phyloP scores from a whole-genome alignment of 2,888 invertebrate species.

The Zygothrica quintamaculata region DNA sequence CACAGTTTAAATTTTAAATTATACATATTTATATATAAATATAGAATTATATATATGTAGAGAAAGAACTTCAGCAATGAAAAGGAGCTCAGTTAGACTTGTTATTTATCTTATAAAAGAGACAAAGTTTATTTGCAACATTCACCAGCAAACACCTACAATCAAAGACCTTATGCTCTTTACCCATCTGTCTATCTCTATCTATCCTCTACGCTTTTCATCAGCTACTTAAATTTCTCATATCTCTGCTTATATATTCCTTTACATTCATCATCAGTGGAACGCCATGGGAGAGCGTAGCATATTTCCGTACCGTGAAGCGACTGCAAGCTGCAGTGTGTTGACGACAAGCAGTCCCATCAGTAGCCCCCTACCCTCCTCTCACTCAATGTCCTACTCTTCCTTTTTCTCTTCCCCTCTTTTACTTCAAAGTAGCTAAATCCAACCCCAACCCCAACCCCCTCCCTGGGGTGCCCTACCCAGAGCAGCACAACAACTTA shows the following conservation, averaged over 20 bases:
- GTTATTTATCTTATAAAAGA: constrained; percentile 42
- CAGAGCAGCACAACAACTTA: constrained; percentile 60
- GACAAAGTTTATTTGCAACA: constrained; percentile 10
- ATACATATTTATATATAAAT: constrained; percentile 14
- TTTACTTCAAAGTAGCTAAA: too few relatives aligned
- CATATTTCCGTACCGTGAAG: constrained; percentile 44
- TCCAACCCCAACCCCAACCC: not conserved
- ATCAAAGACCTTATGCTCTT: constrained; percentile 25
- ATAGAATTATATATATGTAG: too few relatives aligned
- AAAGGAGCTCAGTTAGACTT: not conserved
- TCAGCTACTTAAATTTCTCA: constrained; percentile 25
- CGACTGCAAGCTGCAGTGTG: constrained; percentile 67
- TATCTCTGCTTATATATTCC: constrained; percentile 35
- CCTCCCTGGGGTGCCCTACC: constrained; percentile 5
- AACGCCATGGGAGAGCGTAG: constrained; percentile 47
- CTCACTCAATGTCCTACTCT: constrained; percentile 7
- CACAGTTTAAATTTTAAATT: too few relatives aligned
- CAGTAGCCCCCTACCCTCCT: constrained; percentile 26
- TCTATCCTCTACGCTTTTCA: constrained; percentile 18
- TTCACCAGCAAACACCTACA: constrained; percentile 13
- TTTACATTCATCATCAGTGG: constrained; percentile 48
- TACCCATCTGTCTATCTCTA: too few relatives aligned
- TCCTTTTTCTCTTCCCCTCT: not conserved
- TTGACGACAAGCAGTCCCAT: constrained; percentile 68
- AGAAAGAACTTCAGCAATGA: too few relatives aligned